These are phyloP conservation scores for Tribolium madens DNA, from an alignment of 1,140 invertebrate genomes.

Conservation along the genomic window DNA sequence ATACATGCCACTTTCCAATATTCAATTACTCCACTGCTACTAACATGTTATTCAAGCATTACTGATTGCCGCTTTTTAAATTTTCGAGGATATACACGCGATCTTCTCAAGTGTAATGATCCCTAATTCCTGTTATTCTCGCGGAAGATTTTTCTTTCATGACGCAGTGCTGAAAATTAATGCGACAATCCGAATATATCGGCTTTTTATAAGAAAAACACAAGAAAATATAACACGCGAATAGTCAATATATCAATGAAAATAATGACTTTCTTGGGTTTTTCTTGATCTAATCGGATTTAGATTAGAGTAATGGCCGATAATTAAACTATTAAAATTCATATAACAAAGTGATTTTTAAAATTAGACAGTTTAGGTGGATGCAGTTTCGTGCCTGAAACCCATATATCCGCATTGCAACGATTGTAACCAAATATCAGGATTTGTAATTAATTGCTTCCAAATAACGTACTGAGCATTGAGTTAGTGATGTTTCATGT, in stretches of 20 bases:
- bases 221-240: constrained; percentile 2
- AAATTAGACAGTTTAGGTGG: background rate
- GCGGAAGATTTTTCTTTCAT: background rate
- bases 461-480: background rate
- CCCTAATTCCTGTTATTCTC: background rate
- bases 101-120: background rate
- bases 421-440: background rate
- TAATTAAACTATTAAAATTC: constrained; percentile 37
- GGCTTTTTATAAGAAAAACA: constrained; percentile 19
- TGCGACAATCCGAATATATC: background rate
- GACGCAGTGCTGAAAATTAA: background rate
- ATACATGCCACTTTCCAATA: constrained; percentile 21
- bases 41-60: constrained; percentile 21
- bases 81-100: constrained; percentile 19
- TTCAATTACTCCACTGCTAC: constrained; percentile 38
- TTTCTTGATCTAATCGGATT: constrained; percentile 13
- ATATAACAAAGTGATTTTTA: constrained; percentile 28
- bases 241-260: constrained; percentile 33
- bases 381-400: background rate
- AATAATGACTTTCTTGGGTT: constrained; percentile 31
- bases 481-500: background rate
- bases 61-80: constrained; percentile 40
- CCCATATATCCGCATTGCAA: background rate
- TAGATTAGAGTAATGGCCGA: constrained; percentile 22
- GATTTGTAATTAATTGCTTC: background rate